Evolutionary conservation across 2,797 vertebrate species (phyloP).

Genomic region (Chloroceryle inda): DNA sequence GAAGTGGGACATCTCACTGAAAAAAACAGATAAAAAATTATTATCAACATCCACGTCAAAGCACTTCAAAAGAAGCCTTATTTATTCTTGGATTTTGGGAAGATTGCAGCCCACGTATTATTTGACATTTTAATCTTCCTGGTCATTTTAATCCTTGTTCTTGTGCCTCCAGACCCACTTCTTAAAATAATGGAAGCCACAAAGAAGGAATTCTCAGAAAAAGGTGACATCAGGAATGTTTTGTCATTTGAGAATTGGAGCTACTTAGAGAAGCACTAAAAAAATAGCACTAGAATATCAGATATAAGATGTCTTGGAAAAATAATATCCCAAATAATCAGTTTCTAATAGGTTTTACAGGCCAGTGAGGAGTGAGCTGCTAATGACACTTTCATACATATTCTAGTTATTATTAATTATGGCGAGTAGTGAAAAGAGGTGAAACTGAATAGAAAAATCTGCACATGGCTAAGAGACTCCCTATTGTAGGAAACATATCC

Average conservation of each 20-base stretch:
- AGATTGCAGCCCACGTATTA: conserved; percentile 70
- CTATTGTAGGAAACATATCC: not conserved
- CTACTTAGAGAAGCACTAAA: not conserved
- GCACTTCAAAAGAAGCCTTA: conserved; percentile 69
- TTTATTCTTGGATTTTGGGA: conserved; percentile 73
- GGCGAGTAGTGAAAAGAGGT: not conserved
- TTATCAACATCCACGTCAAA: conserved; percentile 68
- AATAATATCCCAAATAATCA: not conserved
- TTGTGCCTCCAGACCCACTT: conserved; percentile 15
- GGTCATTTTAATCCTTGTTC: conserved; percentile 59
- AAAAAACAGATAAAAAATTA: conserved; percentile 51
- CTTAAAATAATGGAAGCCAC: not conserved
- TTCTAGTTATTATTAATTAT: not conserved
- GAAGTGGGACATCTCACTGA: not conserved
- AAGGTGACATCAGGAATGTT: not conserved
- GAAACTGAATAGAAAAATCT: not conserved
- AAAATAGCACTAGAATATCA: not conserved
- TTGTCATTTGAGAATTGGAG: not conserved
- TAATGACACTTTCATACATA: not conserved
- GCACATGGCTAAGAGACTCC: fast-evolving
- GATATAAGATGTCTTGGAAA: not conserved
- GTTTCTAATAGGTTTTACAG: not conserved
- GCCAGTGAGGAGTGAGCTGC: not conserved
- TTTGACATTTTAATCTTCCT: conserved; percentile 76
- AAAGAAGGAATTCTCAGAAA: not conserved